These are phyloP conservation scores for Chiroxiphia lanceolata DNA, from an alignment of 2,797 vertebrate genomes.

Conservation along the genomic window DNA sequence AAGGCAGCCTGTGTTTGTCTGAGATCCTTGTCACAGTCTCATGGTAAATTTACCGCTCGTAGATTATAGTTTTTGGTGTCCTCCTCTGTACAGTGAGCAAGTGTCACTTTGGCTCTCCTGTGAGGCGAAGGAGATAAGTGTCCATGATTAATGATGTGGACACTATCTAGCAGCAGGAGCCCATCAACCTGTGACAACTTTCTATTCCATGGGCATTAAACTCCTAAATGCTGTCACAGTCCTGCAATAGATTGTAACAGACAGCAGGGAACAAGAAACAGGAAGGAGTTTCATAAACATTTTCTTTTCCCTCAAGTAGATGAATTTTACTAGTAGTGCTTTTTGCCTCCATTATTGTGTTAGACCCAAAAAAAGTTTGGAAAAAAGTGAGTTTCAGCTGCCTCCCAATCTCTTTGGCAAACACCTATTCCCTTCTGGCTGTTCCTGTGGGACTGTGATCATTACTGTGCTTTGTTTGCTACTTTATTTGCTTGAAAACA, in stretches of 20 bases:
- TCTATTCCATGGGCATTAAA: conserved; percentile 60
- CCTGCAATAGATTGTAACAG: conserved; percentile 8
- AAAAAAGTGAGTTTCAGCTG: background rate
- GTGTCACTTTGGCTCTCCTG: background rate
- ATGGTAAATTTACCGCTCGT: conserved; percentile 45
- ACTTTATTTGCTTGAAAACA: background rate
- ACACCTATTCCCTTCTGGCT: background rate
- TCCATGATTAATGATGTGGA: conserved; percentile 58
- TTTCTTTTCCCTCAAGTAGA: background rate
- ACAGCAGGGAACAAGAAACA: background rate
- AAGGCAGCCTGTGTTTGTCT: background rate
- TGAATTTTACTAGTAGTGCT: background rate
- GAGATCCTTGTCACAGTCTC: conserved; percentile 19
- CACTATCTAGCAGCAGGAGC: conserved; percentile 58
- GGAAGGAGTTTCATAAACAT: background rate
- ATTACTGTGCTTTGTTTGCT: background rate
- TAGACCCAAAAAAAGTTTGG: background rate
- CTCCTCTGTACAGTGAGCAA: conserved; percentile 26
- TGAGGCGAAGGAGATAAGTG: conserved; percentile 34
- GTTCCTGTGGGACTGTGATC: background rate
- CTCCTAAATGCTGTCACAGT: conserved; percentile 45
- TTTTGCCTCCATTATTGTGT: background rate
- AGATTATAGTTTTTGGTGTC: conserved; percentile 23
- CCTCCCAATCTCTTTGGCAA: background rate
- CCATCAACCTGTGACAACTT: conserved; percentile 64